phyloP scores from a whole-genome alignment of 2,797 vertebrate genomes.

The Syngnathus rostellatus region DNA sequence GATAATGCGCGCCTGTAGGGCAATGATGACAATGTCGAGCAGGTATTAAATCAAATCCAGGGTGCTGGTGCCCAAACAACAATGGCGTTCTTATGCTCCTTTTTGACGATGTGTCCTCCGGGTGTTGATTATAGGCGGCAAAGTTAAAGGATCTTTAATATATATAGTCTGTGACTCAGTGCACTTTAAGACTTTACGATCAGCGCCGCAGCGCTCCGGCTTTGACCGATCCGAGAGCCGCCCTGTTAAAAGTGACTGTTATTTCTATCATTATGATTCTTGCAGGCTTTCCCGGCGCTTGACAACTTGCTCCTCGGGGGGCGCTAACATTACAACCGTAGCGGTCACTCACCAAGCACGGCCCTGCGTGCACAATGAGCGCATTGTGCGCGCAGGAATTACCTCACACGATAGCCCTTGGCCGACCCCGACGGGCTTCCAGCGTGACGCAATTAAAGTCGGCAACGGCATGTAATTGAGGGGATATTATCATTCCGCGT shows the following conservation, averaged over 20 bases:
- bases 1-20: neutral
- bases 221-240: neutral
- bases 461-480: slow-evolving; percentile 29
- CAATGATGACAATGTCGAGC: slow-evolving; percentile 8
- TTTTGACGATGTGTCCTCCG: slow-evolving; percentile 46
- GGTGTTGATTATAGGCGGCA: slow-evolving; percentile 50
- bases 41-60: neutral
- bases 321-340: slow-evolving; percentile 56
- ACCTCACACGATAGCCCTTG: slow-evolving; percentile 35
- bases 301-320: slow-evolving; percentile 50
- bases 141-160: slow-evolving; percentile 47
- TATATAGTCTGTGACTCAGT: slow-evolving; percentile 35
- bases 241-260: slow-evolving; percentile 50
- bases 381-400: slow-evolving; percentile 52
- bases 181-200: slow-evolving; percentile 21
- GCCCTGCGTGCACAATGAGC: slow-evolving; percentile 60
- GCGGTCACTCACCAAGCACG: slow-evolving; percentile 48
- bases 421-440: slow-evolving; percentile 26
- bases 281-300: slow-evolving; percentile 50
- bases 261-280: slow-evolving; percentile 61
- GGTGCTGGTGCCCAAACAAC: slow-evolving; percentile 45
- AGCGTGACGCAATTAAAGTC: slow-evolving; percentile 30
- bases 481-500: slow-evolving; percentile 35
- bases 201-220: slow-evolving; percentile 11
- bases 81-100: slow-evolving; percentile 31